phyloP scores from a whole-genome alignment of 2,797 vertebrate species.

The Anabacerthia variegaticeps region DNA sequence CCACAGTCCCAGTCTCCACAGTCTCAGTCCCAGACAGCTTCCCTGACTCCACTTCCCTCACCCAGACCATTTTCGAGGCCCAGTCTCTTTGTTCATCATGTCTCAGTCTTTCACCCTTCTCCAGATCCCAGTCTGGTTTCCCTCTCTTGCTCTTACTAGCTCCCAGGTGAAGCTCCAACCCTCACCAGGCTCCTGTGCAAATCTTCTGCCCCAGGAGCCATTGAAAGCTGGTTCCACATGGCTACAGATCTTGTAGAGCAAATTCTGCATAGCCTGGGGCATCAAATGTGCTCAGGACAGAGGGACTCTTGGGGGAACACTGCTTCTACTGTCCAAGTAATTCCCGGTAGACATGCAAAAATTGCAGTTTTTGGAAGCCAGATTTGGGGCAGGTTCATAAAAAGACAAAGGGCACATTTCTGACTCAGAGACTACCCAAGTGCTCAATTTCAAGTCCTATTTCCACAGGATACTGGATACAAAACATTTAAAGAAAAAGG shows the following conservation, averaged over 20 bases:
- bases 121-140: not conserved
- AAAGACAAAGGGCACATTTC: not conserved
- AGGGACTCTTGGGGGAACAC: accelerated
- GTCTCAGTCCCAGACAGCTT: not conserved
- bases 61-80: not conserved
- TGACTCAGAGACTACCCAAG: not conserved
- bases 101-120: not conserved
- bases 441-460: not conserved
- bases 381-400: not conserved
- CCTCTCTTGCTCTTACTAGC: not conserved
- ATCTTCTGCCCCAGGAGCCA: accelerated
- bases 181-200: not conserved
- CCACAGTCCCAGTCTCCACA: not conserved
- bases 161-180: not conserved
- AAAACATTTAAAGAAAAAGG: not conserved
- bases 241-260: not conserved
- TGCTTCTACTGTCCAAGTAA: not conserved
- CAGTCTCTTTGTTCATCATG: accelerated
- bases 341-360: not conserved
- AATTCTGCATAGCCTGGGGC: not conserved
- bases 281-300: not conserved
- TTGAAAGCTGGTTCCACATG: not conserved
- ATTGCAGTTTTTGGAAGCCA: not conserved
- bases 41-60: not conserved
- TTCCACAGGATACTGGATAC: not conserved